A percentile compares a stretch with the other conserved stretches of the same genome.
These are phyloP conservation scores for Macrostomum cliftonense DNA, from an alignment of 2,888 invertebrate genomes.

Conservation along the genomic window DNA sequence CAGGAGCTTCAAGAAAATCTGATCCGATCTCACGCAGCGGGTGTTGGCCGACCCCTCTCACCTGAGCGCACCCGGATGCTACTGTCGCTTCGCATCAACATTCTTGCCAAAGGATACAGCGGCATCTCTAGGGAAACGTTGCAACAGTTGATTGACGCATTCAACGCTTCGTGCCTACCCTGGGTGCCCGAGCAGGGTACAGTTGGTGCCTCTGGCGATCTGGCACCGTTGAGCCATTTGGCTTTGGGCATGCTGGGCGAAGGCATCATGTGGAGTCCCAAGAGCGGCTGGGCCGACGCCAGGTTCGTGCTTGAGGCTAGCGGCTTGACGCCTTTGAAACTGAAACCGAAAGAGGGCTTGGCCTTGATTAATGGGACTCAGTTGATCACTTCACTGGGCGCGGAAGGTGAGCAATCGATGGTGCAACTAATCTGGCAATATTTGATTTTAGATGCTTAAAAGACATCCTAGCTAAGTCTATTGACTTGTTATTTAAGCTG, in stretches of 20 bases:
- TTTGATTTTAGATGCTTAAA: no score
- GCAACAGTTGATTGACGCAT: slow-evolving; percentile 45
- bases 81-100: slow-evolving; percentile 48
- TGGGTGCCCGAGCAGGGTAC: slow-evolving; percentile 52
- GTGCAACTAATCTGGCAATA: no score
- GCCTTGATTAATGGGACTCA: slow-evolving; percentile 52
- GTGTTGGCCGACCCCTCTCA: slow-evolving; percentile 46
- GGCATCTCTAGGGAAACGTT: slow-evolving; percentile 47
- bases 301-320: slow-evolving; percentile 45
- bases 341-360: slow-evolving; percentile 48
- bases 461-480: slow-evolving; percentile 1
- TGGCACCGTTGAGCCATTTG: slow-evolving; percentile 49
- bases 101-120: slow-evolving; percentile 50
- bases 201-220: slow-evolving; percentile 50
- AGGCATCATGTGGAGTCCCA: slow-evolving; percentile 50
- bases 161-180: slow-evolving; percentile 48
- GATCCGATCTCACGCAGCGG: slow-evolving; percentile 49
- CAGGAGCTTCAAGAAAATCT: slow-evolving; percentile 46
- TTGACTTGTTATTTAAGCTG: slow-evolving; percentile 33
- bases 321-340: slow-evolving; percentile 42
- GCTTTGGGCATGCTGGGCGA: slow-evolving; percentile 50
- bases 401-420: slow-evolving; percentile 39
- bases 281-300: slow-evolving; percentile 47
- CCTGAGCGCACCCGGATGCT: slow-evolving; percentile 47
- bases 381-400: slow-evolving; percentile 48